Conservation (phyloP, 2,113 vertebrate species). For the Oceanites oceanicus region DNA sequence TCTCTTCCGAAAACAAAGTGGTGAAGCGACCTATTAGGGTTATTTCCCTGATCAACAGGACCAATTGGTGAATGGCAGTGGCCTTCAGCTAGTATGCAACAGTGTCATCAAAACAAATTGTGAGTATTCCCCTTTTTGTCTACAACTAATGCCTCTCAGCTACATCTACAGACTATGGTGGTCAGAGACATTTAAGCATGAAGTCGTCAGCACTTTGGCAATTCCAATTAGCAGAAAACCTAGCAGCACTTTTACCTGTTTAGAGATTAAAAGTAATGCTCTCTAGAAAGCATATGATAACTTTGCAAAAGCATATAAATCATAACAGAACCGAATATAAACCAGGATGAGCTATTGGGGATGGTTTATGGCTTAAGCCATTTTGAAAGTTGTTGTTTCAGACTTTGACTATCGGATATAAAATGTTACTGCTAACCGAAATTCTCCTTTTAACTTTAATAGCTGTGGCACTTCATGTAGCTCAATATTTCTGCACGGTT, state of each 20-base stretch:
- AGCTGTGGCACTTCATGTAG: not conserved
- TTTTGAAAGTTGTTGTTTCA: not conserved
- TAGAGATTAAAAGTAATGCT: fast-evolving
- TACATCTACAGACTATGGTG: not conserved
- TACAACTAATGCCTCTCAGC: not conserved
- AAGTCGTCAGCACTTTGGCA: not conserved
- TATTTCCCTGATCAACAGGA: not conserved
- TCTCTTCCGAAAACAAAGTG: not conserved
- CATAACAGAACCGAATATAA: not conserved
- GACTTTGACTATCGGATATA: not conserved
- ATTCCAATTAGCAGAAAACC: not conserved
- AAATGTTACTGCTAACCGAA: not conserved
- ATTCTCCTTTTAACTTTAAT: not conserved
- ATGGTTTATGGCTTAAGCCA: not conserved
- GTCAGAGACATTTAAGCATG: not conserved
- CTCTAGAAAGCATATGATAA: not conserved
- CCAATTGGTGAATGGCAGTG: not conserved
- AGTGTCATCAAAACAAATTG: not conserved
- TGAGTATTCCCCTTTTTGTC: not conserved
- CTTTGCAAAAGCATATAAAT: not conserved
- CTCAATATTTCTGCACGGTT: not conserved
- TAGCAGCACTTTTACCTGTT: not conserved
- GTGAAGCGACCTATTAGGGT: not conserved
- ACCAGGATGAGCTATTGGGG: not conserved
- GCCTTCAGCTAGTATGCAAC: not conserved